Base-by-base conservation (phyloP, 1,140 invertebrate genomes). In the Saxidomus purpurata region DNA sequence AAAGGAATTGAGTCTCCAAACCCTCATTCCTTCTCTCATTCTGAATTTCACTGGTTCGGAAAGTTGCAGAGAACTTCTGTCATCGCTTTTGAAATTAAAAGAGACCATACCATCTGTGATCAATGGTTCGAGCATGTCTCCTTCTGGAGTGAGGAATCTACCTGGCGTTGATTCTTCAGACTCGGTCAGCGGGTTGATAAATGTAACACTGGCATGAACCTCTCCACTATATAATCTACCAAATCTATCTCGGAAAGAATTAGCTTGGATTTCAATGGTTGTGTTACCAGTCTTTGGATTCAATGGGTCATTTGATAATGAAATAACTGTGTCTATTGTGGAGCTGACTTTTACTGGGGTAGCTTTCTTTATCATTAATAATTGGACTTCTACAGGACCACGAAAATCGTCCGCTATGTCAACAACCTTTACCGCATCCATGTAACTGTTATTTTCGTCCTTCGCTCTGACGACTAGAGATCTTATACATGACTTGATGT, bases 291-390 rank as follows among this genome's bases (percentile, higher is more conserved):
- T 11, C 19, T 36, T 28, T 19, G n/a, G 40, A 43, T 47, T 61
- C 25, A n/a, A 38, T 69, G 22, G 43, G 25, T 52, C 31, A 34
- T 31, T 13, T 59, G 71, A 77, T 4, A 86, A 19, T 19, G 40
- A 52, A 22, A 86, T 31, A 40, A 11, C 22, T n/a, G 25, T 38
- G 8, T 22, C 28, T 34, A 36, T 38, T 1, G 13, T 77, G 34
- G 69, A 52, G 34, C 77, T n/a, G 13, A 86, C n/a, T 22, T 28
- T n/a, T 1, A 86, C 67, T 17, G 31, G 69, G 22, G 38, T 28
- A 25, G 69, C 69, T 61, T 28, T 76, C 34, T 77, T 55, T 34
- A 86, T 15, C 84, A 86, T 77, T n/a, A 28, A 22, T 13, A 86
- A 36, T 28, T 59, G 34, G n/a, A 86, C 71, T 34, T 76, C 4